Base-by-base conservation (phyloP, 1,140 invertebrate genomes). In the Bathynomus jamesi region DNA sequence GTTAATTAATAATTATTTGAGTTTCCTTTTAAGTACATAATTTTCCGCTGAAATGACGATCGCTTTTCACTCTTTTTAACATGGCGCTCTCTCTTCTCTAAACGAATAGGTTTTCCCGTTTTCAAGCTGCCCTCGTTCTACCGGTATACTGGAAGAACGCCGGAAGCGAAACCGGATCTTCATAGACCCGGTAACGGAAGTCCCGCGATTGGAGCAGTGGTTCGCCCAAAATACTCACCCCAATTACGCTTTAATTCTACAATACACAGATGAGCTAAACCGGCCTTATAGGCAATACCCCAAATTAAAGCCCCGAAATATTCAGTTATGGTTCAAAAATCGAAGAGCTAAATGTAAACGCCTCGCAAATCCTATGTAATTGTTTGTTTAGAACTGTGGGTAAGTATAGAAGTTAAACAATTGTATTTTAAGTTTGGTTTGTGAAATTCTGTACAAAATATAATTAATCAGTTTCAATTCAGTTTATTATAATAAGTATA, bases 181-280 rank as follows among this genome's bases (percentile, higher is more conserved):
- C 82, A 99, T 99, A 77, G 96, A 99, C 84, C 96, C 96, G 0
- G 93, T 98, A 13, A 95, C 94, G 27, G 96, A 99, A 86, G 96
- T 99, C 63, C 96, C 96, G 4, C 88, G 94, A 76, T 84, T 99
- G 69, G 96, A 98, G 81, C 92, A 94, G 80, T 98, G 96, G 95
- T 98, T 98, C 81, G 88, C 89, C n/a, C 88, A 94, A 80, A 97
- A 98, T 83, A 98, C 96, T 28, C 96, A 98, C 84, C 96, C 95
- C 53, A 95, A 94, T 76, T 95, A 97, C 81, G 94, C 94, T 84
- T 86, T 97, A 78, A 98, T 99, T 78, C 87, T 97, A 65, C 95
- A 96, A 81, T 98, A 96, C 82, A 98, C 95, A 1, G 95, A 97
- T 78, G 94, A 97, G 79, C 84, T 98, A 72, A 98, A 98, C 81